These are phyloP conservation scores for Anarrhichthys ocellatus DNA, from an alignment of 2,113 vertebrate genomes.

Conservation along the genomic window DNA sequence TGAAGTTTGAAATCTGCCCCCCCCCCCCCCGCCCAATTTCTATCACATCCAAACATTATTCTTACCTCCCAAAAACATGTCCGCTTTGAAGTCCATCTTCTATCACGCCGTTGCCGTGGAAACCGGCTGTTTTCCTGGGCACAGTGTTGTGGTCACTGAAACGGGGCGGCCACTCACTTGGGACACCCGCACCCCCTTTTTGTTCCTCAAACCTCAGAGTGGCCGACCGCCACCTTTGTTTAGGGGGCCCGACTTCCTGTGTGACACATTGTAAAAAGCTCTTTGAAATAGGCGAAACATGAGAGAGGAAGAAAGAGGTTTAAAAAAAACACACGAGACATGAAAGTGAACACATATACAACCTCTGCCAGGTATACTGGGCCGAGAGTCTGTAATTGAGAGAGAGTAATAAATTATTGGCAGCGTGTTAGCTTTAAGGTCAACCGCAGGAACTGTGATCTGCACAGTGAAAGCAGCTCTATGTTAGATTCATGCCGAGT, in stretches of 20 bases:
- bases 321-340: conserved; percentile 4
- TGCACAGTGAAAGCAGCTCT: conserved; percentile 5
- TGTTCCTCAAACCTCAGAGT: conserved; percentile 53
- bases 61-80: not conserved
- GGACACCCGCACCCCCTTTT: conserved; percentile 56
- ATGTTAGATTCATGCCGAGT: conserved; percentile 9
- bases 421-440: not conserved
- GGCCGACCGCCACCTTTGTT: conserved; percentile 63
- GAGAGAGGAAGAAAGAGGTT: conserved; percentile 21
- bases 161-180: conserved; percentile 31
- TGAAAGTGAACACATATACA: not conserved
- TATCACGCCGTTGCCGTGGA: conserved; percentile 7
- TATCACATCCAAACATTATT: not conserved
- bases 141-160: conserved; percentile 21
- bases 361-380: conserved; percentile 10
- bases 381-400: conserved; percentile 14
- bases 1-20: not conserved
- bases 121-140: not conserved
- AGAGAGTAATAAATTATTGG: conserved; percentile 24
- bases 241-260: conserved; percentile 60
- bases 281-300: conserved; percentile 44
- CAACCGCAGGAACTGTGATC: not conserved
- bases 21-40: not conserved
- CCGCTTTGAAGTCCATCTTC: conserved; percentile 15
- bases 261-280: conserved; percentile 52